Base-by-base conservation (phyloP, 1,140 invertebrate genomes). In the Lordiphosa mommai region DNA sequence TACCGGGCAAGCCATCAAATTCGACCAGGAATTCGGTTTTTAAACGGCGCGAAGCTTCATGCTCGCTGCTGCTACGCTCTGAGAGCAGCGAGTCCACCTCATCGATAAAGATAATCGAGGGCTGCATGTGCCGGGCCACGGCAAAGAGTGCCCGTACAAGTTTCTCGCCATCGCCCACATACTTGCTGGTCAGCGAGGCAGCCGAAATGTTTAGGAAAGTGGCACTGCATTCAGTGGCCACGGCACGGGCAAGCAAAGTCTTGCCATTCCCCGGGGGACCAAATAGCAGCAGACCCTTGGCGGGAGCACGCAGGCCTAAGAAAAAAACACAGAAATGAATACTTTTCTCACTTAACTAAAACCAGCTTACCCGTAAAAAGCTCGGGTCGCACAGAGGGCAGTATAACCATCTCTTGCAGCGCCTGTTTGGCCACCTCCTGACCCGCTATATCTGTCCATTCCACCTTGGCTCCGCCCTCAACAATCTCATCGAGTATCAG, bases 21-120 rank as follows among this genome's bases (percentile, higher is more conserved):
- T 99, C 97, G 1, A 99, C 95, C 4, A 99, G 92, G 89, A 99
- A 99, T 90, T 99, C 98, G 0, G 98, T 99, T 91, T 99, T 99
- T n/a, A 99, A 92, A 63, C 98, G 92, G 8, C 98, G 91, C 13
- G 96, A 97, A 16, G 97, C 96, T 90, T 99, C 98, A 88, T 99
- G 97, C 89, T 99, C 98, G 53, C 94, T 93, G 72, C 96, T 95
- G 47, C 94, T 94, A 16, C 98, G 91, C 89, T 98, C 96, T 29
- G 96, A 96, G 8, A 99, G 90, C 17, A 99, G 88, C 2, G 97
- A 99, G 90, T 99, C 98, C 17, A 99, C 96, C 90, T 99, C 97
- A 90, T 99, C 97, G 72, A 99, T 95, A 89, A 99, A 99, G 66
- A 97, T 96, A 56, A 98, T 96, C 9, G 96, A 95, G n/a, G 96